Base-by-base conservation (phyloP, 2,113 vertebrate species). In the Climacteris rufus region DNA sequence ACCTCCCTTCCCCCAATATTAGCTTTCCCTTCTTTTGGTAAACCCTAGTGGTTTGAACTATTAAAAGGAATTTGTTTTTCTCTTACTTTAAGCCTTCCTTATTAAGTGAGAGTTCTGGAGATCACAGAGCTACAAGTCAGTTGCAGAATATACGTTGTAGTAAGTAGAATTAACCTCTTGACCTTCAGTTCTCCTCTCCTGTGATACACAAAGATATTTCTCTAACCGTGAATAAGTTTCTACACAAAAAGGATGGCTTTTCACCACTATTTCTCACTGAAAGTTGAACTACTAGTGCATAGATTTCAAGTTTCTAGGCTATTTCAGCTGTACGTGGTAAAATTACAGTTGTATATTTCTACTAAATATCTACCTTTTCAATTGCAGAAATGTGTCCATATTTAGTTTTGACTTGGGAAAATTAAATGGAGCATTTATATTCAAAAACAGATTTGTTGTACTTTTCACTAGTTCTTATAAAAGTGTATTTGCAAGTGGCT, bases 91-190 rank as follows among this genome's bases (percentile, higher is more conserved):
- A 87, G 12, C 9, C 49, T 87, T 91, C 15, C 15, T 7, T 52
- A 61, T 90, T 90, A 91, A 81, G 31, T 25, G n/a, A 84, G 45
- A 85, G n/a, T 77, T 80, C 72, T 65, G 39, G 31, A 91, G 74
- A 91, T 83, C 71, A 93, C 22, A 78, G 23, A 91, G 37, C 33
- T 54, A 40, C 31, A 79, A 93, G 59, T 87, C 61, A 69, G 28
- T 59, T 87, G 30, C 47, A 90, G 54, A 94, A 90, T 80, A 71
- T 52, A 56, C 69, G 76, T 89, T 90, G 47, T 89, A 71, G 78
- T 90, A 66, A 91, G 54, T 45, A 79, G 94, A 96, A 95, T 92
- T 97, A 97, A 88, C 45, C 37, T 61, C 30, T 89, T 84, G n/a
- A 93, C 44, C 60, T 94, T 93, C 33, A 56, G 6, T 7, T 94